A percentile compares a stretch with the other conserved stretches of the same genome.
Conservation (phyloP, 2,113 vertebrate genomes). For the Papio anubis region DNA sequence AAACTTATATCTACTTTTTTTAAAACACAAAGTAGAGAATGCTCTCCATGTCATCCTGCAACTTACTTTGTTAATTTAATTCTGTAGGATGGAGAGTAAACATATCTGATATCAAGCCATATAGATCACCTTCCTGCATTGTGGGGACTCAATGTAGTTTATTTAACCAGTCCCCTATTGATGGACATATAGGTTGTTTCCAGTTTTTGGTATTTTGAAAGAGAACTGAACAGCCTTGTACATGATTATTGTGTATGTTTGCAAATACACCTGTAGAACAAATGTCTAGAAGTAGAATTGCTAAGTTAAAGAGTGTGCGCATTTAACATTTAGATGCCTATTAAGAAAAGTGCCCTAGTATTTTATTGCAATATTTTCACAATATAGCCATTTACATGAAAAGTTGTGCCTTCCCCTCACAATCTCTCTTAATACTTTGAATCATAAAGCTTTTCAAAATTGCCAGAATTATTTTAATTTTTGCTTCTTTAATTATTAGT, state of each 20-base stretch:
- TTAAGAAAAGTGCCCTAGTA: background rate
- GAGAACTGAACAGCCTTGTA: background rate
- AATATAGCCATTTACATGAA: background rate
- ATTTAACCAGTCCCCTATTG: background rate
- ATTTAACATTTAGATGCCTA: background rate
- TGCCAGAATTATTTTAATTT: background rate
- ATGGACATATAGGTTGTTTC: background rate
- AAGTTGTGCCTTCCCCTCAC: background rate
- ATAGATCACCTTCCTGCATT: background rate
- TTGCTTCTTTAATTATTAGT: slow-evolving; percentile 11
- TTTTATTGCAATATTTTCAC: background rate
- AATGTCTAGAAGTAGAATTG: background rate
- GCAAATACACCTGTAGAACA: background rate
- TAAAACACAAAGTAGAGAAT: background rate
- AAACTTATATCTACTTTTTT: background rate
- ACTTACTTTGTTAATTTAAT: background rate
- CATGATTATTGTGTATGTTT: background rate
- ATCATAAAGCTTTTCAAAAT: background rate
- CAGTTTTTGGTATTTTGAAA: background rate
- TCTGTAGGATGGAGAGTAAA: background rate
- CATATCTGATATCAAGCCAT: background rate
- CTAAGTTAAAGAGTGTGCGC: background rate
- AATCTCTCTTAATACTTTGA: background rate
- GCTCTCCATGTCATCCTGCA: background rate
- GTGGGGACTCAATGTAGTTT: background rate